Conservation (phyloP, 2,797 vertebrate genomes). For the Brachyalestes nurse region DNA sequence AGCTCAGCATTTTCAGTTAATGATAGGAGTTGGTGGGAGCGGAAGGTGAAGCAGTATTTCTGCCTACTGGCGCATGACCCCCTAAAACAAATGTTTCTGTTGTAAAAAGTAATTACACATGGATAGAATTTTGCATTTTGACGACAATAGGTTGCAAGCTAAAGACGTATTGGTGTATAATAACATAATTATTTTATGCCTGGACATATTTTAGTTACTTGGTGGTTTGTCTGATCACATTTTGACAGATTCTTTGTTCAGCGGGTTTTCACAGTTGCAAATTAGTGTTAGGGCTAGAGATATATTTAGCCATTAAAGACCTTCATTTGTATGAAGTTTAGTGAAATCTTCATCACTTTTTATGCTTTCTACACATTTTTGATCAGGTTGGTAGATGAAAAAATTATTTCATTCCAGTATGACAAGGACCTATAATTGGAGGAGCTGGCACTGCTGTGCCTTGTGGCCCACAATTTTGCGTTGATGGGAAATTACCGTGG, state of each 20-base stretch:
- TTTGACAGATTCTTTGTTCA: background rate
- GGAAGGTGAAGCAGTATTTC: background rate
- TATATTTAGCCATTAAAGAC: background rate
- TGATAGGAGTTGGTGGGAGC: background rate
- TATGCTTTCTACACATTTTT: slow-evolving; percentile 14
- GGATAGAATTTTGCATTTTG: too few species aligned
- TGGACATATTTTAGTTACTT: background rate
- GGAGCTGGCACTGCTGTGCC: slow-evolving; percentile 64
- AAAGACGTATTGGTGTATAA: too few species aligned
- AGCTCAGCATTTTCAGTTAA: background rate
- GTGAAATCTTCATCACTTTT: background rate
- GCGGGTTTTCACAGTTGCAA: background rate
- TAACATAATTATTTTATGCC: too few species aligned
- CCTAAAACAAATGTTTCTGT: too few species aligned
- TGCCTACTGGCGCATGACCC: too few species aligned
- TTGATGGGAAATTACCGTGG: slow-evolving; percentile 75
- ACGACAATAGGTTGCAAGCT: too few species aligned
- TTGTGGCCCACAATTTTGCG: slow-evolving; percentile 65
- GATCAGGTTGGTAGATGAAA: slow-evolving; percentile 20
- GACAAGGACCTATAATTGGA: slow-evolving; percentile 58
- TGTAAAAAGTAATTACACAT: too few species aligned
- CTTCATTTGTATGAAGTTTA: background rate
- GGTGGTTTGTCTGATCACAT: background rate
- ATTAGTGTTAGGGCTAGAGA: too few species aligned
- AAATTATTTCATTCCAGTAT: slow-evolving; percentile 34